A percentile compares a stretch with the other conserved stretches of the same genome.
These are phyloP conservation scores for Copidosoma floridanum DNA, from an alignment of 1,140 invertebrate genomes.

Conservation along the genomic window DNA sequence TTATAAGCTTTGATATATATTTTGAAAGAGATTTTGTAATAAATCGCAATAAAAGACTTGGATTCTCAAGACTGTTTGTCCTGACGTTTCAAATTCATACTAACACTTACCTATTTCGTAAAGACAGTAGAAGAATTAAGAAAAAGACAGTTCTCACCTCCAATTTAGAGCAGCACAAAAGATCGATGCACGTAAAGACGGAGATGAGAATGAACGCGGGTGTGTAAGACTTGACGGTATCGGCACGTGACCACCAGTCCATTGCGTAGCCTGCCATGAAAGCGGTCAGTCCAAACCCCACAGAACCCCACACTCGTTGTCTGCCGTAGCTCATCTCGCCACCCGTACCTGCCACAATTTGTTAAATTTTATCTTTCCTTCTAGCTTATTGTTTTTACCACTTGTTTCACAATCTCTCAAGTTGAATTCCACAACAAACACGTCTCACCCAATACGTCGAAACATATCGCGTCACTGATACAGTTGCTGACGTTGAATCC, in stretches of 20 bases:
- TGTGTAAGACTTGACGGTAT: slow-evolving; percentile 63
- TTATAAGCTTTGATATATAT: too few relatives aligned
- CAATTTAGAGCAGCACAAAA: slow-evolving; percentile 64
- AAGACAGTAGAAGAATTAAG: not conserved
- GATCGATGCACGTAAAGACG: slow-evolving; percentile 62
- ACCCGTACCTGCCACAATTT: slow-evolving; percentile 61
- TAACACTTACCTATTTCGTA: not conserved
- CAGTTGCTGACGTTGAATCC: slow-evolving; percentile 76
- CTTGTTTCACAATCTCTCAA: too few relatives aligned
- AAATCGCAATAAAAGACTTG: too few relatives aligned
- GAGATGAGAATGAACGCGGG: slow-evolving; percentile 69
- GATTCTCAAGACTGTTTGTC: too few relatives aligned
- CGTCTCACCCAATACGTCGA: slow-evolving; percentile 69
- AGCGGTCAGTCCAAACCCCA: slow-evolving; percentile 71
- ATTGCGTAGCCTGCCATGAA: slow-evolving; percentile 66
- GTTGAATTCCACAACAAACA: too few relatives aligned
- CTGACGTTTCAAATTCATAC: not conserved
- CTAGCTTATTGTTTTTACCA: too few relatives aligned
- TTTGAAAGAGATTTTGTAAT: too few relatives aligned
- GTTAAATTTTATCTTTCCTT: too few relatives aligned
- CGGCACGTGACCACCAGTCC: slow-evolving; percentile 58
- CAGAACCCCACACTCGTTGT: slow-evolving; percentile 77
- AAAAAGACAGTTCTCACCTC: slow-evolving; percentile 54
- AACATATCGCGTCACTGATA: slow-evolving; percentile 78
- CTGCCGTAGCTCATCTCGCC: slow-evolving; percentile 69